phyloP scores from a whole-genome alignment of 2,888 invertebrate species.

The Archips crataeganus region DNA sequence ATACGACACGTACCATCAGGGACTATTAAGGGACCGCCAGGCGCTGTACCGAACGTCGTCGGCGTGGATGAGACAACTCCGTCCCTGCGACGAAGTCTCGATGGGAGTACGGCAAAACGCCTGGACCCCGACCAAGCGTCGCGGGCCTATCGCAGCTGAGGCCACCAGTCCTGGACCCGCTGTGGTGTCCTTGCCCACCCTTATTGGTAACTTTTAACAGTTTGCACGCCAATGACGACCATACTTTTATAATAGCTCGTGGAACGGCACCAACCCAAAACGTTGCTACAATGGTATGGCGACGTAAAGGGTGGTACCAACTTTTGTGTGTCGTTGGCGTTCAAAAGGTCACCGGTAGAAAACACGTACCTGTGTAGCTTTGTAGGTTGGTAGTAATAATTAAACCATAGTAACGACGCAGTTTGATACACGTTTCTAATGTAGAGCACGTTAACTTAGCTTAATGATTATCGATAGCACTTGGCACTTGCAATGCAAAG shows the following conservation, averaged over 20 bases:
- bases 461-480: background rate
- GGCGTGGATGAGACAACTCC: conserved; percentile 53
- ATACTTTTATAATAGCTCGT: background rate
- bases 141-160: conserved; percentile 96
- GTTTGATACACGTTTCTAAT: background rate
- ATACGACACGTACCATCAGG: conserved; percentile 22
- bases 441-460: background rate
- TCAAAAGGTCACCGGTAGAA: background rate
- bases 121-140: conserved; percentile 95
- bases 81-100: conserved; percentile 61
- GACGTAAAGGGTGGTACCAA: background rate
- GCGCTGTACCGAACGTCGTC: conserved; percentile 54
- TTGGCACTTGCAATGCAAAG: background rate
- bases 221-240: background rate
- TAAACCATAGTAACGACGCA: background rate
- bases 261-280: no score
- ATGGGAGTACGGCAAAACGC: conserved; percentile 93
- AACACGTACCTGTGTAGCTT: background rate
- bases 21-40: conserved; percentile 27
- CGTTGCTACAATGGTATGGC: no score
- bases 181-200: conserved; percentile 92
- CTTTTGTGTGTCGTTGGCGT: background rate
- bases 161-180: conserved; percentile 95
- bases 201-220: conserved; percentile 88
- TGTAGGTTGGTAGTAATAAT: background rate